Evolutionary conservation across 2,113 vertebrate genomes (phyloP).

Genomic region (Salminus brasiliensis): DNA sequence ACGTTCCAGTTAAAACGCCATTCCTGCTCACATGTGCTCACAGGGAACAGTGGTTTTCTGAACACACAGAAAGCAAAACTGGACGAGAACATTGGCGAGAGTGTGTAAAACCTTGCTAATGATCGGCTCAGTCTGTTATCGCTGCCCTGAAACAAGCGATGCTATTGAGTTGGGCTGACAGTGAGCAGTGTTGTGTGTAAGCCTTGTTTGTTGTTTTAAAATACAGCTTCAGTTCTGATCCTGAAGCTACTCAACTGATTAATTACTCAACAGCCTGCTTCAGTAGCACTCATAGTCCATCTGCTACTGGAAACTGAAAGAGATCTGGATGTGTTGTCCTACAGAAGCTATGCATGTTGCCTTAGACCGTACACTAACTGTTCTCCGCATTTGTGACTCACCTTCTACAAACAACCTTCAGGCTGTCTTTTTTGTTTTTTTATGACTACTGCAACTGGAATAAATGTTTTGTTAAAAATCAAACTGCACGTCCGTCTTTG

Average conservation of each 20-base stretch:
- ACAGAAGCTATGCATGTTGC: constrained; percentile 33
- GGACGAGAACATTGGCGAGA: neutral
- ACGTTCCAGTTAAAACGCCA: neutral
- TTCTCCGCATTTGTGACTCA: neutral
- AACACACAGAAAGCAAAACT: neutral
- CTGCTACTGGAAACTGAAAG: neutral
- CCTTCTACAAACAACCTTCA: neutral
- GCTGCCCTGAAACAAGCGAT: neutral
- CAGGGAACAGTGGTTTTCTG: neutral
- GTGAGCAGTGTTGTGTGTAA: neutral
- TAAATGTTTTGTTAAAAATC: constrained; percentile 52
- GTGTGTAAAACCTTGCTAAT: neutral
- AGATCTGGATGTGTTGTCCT: neutral
- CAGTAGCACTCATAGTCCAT: too few relatives aligned
- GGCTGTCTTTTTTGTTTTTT: constrained; percentile 7
- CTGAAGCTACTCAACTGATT: neutral
- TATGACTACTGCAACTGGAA: constrained; percentile 36
- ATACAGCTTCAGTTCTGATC: neutral
- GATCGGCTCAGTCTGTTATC: neutral
- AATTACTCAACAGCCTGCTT: constrained; percentile 11
- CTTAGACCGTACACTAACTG: constrained; percentile 23
- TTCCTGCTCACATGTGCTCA: neutral
- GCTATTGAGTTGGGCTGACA: neutral
- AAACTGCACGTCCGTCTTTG: neutral
- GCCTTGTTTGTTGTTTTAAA: neutral